These are phyloP conservation scores for Sminthurides bifidus DNA, from an alignment of 1,140 invertebrate species.

Conservation along the genomic window DNA sequence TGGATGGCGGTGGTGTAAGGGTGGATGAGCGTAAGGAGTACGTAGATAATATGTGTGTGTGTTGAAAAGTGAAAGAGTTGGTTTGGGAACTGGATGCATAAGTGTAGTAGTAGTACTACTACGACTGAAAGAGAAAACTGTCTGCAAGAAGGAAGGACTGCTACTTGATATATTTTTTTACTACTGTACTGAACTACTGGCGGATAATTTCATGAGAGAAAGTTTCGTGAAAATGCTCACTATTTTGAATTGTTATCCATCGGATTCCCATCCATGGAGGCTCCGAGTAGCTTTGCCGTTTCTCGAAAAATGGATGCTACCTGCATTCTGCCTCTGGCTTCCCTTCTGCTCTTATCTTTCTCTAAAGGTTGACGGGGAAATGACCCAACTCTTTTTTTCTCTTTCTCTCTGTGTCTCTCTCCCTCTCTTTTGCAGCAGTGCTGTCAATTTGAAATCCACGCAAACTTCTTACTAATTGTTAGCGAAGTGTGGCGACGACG, in stretches of 20 bases:
- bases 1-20: too few relatives aligned
- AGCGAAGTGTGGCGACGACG: background rate
- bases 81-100: background rate
- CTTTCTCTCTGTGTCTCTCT: too few relatives aligned
- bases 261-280: constrained; percentile 40
- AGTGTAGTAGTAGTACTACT: background rate
- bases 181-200: background rate
- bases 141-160: background rate
- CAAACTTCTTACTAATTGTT: background rate
- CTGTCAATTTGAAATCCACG: too few relatives aligned
- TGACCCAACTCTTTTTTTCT: too few relatives aligned
- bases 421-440: too few relatives aligned
- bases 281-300: constrained; percentile 52
- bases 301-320: constrained; percentile 56
- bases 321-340: constrained; percentile 42
- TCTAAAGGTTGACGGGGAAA: background rate
- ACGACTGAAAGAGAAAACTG: background rate
- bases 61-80: background rate
- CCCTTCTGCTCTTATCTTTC: background rate
- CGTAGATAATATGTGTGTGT: background rate
- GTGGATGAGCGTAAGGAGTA: too few relatives aligned
- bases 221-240: constrained; percentile 13
- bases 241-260: constrained; percentile 24
- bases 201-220: constrained; percentile 20
- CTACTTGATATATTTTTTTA: background rate